Conservation (phyloP, 2,888 invertebrate genomes). For the Epistrophella euchroma region DNA sequence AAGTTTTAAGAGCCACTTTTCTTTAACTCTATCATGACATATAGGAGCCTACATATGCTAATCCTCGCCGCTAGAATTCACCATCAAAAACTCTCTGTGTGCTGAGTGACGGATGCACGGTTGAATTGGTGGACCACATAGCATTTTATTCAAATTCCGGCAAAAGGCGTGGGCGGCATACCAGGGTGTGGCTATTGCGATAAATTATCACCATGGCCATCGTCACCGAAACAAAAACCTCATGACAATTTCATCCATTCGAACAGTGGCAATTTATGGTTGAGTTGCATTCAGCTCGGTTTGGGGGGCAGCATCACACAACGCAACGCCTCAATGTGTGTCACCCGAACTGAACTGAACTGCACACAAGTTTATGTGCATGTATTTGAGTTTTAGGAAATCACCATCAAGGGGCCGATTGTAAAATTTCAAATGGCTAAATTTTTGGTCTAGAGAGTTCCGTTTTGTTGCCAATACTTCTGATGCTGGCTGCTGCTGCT, state of each 20-base stretch:
- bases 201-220: slow-evolving; percentile 76
- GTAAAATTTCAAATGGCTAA: slow-evolving; percentile 73
- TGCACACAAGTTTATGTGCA: slow-evolving; percentile 40
- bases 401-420: slow-evolving; percentile 75
- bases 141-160: slow-evolving; percentile 73
- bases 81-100: background rate
- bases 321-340: slow-evolving; percentile 2
- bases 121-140: slow-evolving; percentile 56
- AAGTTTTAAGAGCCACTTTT: background rate
- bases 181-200: slow-evolving; percentile 69
- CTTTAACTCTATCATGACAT: background rate
- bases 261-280: slow-evolving; percentile 76
- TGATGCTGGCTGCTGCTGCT: slow-evolving; percentile 39
- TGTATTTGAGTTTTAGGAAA: slow-evolving; percentile 69
- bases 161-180: slow-evolving; percentile 55
- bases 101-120: slow-evolving; percentile 65
- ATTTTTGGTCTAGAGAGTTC: slow-evolving; percentile 64
- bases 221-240: slow-evolving; percentile 76
- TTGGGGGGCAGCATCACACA: slow-evolving; percentile 25
- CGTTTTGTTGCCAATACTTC: slow-evolving; percentile 23
- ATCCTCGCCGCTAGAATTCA: slow-evolving; percentile 24
- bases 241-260: slow-evolving; percentile 76
- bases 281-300: slow-evolving; percentile 62
- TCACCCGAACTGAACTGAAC: slow-evolving; percentile 4
- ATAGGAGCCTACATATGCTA: background rate